Evolutionary conservation across 2,113 vertebrate genomes (phyloP).

Genomic region (Paratilapia polleni): DNA sequence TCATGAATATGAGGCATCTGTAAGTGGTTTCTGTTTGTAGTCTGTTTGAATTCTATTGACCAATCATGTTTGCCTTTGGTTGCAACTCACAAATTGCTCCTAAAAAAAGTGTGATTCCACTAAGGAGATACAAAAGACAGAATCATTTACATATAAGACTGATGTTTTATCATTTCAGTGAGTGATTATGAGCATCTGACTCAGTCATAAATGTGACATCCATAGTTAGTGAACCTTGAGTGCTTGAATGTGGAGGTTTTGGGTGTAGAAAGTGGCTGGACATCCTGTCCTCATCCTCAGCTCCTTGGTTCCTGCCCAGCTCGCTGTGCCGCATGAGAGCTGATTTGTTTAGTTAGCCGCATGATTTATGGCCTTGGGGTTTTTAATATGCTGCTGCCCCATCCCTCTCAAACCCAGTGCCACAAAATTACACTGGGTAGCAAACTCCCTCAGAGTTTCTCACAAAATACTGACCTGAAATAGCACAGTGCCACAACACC

Average conservation of each 20-base stretch:
- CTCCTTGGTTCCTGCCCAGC: conserved; percentile 53
- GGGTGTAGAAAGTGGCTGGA: conserved; percentile 56
- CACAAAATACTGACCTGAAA: conserved; percentile 70
- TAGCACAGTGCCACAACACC: conserved; percentile 69
- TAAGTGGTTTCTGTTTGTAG: background rate
- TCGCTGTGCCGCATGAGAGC: conserved; percentile 44
- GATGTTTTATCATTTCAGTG: background rate
- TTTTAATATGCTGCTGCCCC: conserved; percentile 71
- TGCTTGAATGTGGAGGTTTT: conserved; percentile 52
- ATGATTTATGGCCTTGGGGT: conserved; percentile 74
- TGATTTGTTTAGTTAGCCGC: conserved; percentile 68
- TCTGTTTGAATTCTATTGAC: background rate
- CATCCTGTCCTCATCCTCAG: conserved; percentile 64
- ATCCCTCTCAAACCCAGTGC: conserved; percentile 61
- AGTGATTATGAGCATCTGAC: background rate
- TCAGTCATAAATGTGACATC: background rate
- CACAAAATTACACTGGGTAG: conserved; percentile 72
- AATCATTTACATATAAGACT: background rate
- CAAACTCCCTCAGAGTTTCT: conserved; percentile 56
- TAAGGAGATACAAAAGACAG: background rate
- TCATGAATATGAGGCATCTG: background rate
- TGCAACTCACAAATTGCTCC: background rate
- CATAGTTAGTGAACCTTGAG: conserved; percentile 4
- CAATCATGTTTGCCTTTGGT: background rate
- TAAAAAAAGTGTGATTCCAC: background rate